Conservation (phyloP, 2,888 invertebrate species). For the Hedychridium roseum region DNA sequence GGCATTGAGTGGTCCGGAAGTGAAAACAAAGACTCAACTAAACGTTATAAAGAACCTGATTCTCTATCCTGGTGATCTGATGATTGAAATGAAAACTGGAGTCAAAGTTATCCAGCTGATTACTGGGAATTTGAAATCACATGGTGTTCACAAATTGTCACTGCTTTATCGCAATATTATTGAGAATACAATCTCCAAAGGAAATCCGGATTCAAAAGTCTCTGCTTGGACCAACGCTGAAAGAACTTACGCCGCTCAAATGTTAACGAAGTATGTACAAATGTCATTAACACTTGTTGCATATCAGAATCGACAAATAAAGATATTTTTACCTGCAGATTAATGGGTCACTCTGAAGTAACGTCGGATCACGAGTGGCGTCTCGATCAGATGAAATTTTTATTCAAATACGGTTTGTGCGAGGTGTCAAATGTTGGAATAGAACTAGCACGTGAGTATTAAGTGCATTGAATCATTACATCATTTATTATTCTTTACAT, state of each 20-base stretch:
- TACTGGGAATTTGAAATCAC: slow-evolving; percentile 68
- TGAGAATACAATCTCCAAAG: slow-evolving; percentile 67
- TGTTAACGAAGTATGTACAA: slow-evolving; percentile 60
- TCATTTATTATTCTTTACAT: slow-evolving; percentile 4
- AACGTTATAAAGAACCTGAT: slow-evolving; percentile 71
- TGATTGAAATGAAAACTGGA: slow-evolving; percentile 77
- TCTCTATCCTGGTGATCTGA: slow-evolving; percentile 75
- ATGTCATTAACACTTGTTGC: too few relatives aligned
- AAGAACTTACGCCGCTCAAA: slow-evolving; percentile 72
- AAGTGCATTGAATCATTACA: slow-evolving; percentile 13
- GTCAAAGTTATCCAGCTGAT: slow-evolving; percentile 73
- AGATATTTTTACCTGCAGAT: slow-evolving; percentile 55
- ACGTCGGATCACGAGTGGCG: slow-evolving; percentile 72
- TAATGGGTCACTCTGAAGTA: slow-evolving; percentile 67
- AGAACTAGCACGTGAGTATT: slow-evolving; percentile 70
- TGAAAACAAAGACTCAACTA: slow-evolving; percentile 67
- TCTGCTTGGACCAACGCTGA: slow-evolving; percentile 74
- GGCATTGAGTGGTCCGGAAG: slow-evolving; percentile 65
- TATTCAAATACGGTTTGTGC: slow-evolving; percentile 73
- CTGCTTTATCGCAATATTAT: slow-evolving; percentile 72
- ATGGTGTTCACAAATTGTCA: slow-evolving; percentile 72
- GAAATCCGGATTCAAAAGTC: slow-evolving; percentile 62
- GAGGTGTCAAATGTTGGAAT: slow-evolving; percentile 69
- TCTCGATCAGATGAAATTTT: slow-evolving; percentile 70
- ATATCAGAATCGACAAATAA: too few relatives aligned